Base-by-base conservation (phyloP, 53 echinoderm and acorn worm genomes). In the Pentamera pediparva region DNA sequence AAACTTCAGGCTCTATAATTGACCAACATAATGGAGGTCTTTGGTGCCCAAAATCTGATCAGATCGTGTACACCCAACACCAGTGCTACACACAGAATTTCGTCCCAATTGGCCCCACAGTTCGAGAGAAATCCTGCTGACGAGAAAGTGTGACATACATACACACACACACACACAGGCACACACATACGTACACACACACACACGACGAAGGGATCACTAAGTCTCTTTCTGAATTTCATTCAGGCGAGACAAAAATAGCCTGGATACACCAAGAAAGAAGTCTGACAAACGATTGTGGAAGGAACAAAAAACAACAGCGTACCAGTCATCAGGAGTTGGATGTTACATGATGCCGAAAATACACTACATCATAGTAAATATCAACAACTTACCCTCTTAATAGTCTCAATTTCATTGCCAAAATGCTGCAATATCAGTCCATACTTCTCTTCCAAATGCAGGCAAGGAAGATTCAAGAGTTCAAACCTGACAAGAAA, bases 391-490 rank as follows among this genome's bases (percentile, higher is more conserved):
- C 33, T 70, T 85, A 89, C 96, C 91, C 87, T 87, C 40, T 91
- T 91, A 56, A 95, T 95, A 45, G 79, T 78, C 65, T 95, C 96
- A 37, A 95, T 84, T 60, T 95, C 96, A 69, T 75, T 59, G 19
- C 91, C 88, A 91, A 91, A 95, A 76, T 95, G 90, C 21, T 86
- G 88, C 60, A 95, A 65, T 35, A 95, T 89, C 35, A 74, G 71
- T 21, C 59, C 53, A 52, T 95, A 91, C 65, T 91, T 95, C 35
- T 87, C 91, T 56, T 88, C 88, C 32, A 91, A 74, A 70, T 95
- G 82, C 79, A 95, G 75, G 38, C 82, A 79, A 21, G 96, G 88
- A 27, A 95, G 82, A 56, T 91, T 82, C 54, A 91, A 56, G 33
- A 77, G 75, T 27, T 85, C 83, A 85, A 95, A 95, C 60, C 95